Base-by-base conservation (phyloP, 2,113 vertebrate genomes). In the Microcebus murinus region DNA sequence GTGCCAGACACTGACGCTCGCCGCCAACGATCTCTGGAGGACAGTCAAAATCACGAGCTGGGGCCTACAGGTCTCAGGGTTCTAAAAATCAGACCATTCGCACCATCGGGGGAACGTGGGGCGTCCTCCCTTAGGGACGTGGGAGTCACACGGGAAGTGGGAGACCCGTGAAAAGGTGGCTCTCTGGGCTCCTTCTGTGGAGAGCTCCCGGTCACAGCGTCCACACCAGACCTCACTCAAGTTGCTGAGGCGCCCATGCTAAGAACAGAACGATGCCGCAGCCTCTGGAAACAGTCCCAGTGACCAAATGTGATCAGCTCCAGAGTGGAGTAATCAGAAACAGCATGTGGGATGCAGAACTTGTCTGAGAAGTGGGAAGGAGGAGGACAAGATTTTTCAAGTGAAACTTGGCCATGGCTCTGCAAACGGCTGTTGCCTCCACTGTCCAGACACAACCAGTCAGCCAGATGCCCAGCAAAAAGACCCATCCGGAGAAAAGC, bases 331-430 rank as follows among this genome's bases (percentile, higher is more conserved):
- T 5, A 7, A 39, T 63, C 6, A 0, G 11, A 36, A 65, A 27
- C 5, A 61, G 31, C 45, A 0, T 0, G 0, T 3, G 39, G 45
- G 67, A 39, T 1, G 4, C 25, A 79, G 42, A 85, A 13, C 21
- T 36, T 67, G 12, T 4, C 4, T 0, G 4, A 14, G 1, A 20
- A 1, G 13, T 0, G 6, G 36, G n/a, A n/a, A 48, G 29, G 52
- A 71, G 13, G 3, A 74, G 17, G 36, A 1, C 14, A 29, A 13
- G 59, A 6, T 3, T 12, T 57, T 7, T 27, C 67, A 70, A 31
- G 34, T 18, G 42, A 57, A 48, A 29, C 39, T 34, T 23, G 76
- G 27, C 57, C 17, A 3, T 0, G 4, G 71, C 55, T 21, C 23
- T 42, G 70, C 39, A 34, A 50, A 36, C 31, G 15, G 25, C 39